phyloP scores from a whole-genome alignment of 1,140 invertebrate species.

The Hydropsyche tenuis region DNA sequence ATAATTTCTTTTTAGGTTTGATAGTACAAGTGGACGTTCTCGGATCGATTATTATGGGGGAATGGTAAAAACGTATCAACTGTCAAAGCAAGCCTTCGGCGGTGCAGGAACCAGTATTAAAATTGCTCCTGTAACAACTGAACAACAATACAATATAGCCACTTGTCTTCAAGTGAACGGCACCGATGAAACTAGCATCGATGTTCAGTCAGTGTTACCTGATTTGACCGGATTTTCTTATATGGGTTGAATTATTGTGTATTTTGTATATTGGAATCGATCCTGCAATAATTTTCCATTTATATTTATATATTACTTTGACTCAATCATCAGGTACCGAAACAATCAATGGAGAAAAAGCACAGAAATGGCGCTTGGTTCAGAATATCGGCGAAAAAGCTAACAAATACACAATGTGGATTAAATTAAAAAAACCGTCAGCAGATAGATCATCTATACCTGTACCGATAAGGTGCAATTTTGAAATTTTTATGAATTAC shows the following conservation, averaged over 20 bases:
- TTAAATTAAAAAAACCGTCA: constrained; percentile 71
- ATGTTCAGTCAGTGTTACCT: constrained; percentile 82
- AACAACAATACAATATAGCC: constrained; percentile 70
- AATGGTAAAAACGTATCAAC: constrained; percentile 89
- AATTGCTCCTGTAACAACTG: constrained; percentile 86
- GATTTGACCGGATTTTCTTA: constrained; percentile 77
- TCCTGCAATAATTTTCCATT: no score
- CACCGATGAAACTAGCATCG: constrained; percentile 66
- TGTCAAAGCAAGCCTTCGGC: constrained; percentile 64
- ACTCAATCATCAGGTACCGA: constrained; percentile 68
- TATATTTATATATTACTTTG: no score
- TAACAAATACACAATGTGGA: constrained; percentile 88
- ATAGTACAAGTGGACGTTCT: constrained; percentile 60
- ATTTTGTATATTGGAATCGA: constrained; percentile 25
- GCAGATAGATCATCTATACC: constrained; percentile 54
- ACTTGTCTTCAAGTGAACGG: constrained; percentile 90
- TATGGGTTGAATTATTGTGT: constrained; percentile 35
- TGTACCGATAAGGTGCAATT: constrained; percentile 62
- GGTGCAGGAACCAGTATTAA: constrained; percentile 80
- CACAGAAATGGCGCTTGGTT: constrained; percentile 78
- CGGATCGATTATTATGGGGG: constrained; percentile 96
- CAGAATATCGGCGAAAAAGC: constrained; percentile 75
- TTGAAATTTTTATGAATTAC: constrained; percentile 18
- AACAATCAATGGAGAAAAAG: constrained; percentile 67
- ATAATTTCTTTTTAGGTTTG: constrained; percentile 40